Evolutionary conservation across 2,888 invertebrate genomes (phyloP).

Genomic region (Cinara cedri): DNA sequence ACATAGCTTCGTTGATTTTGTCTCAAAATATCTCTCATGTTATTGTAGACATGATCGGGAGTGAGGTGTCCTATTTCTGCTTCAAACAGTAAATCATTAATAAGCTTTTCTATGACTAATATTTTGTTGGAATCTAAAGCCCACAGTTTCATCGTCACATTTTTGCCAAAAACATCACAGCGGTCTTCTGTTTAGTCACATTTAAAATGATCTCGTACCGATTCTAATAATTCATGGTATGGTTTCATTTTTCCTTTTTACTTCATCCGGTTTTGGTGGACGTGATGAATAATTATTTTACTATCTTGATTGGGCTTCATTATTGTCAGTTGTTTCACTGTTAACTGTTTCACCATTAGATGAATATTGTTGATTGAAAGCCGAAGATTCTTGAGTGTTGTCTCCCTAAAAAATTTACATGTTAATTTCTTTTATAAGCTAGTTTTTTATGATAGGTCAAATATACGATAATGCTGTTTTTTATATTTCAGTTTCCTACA

Average conservation of each 20-base stretch:
- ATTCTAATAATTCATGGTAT: constrained; percentile 22
- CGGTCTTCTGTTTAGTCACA: constrained; percentile 30
- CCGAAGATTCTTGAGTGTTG: neutral
- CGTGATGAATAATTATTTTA: constrained; percentile 16
- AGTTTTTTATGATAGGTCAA: constrained; percentile 25
- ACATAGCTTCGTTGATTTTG: constrained; percentile 34
- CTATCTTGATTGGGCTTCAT: constrained; percentile 18
- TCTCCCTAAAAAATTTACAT: constrained; percentile 22
- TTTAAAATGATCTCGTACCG: constrained; percentile 37
- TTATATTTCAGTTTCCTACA: constrained; percentile 38
- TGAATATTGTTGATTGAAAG: constrained; percentile 9
- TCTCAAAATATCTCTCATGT: constrained; percentile 32
- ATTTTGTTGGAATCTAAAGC: constrained; percentile 13
- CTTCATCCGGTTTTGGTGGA: constrained; percentile 14
- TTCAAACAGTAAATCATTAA: constrained; percentile 26
- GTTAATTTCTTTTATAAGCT: constrained; percentile 31
- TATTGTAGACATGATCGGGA: constrained; percentile 34
- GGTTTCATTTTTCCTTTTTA: constrained; percentile 24
- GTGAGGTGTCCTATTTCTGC: constrained; percentile 37
- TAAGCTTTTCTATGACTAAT: constrained; percentile 18
- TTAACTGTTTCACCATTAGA: neutral
- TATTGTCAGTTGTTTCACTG: constrained; percentile 31
- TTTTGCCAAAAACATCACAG: constrained; percentile 35
- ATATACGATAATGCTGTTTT: constrained; percentile 27
- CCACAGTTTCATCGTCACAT: constrained; percentile 27